phyloP scores from a whole-genome alignment of 2,888 invertebrate species.

The Bedellia somnulentella region DNA sequence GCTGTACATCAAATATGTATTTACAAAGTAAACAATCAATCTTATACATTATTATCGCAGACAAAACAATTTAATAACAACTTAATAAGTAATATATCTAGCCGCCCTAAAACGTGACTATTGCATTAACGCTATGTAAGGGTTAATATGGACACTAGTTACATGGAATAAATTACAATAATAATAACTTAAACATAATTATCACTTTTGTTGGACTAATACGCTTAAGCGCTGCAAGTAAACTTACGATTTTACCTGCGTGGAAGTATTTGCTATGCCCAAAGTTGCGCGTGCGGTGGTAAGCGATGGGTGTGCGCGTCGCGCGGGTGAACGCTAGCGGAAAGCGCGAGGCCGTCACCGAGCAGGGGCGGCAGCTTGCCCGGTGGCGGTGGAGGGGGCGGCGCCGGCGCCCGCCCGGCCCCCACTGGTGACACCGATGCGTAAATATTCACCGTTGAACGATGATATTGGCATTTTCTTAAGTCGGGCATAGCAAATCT shows the following conservation, averaged over 20 bases:
- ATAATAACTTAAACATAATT: constrained; percentile 42
- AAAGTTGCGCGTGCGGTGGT: constrained; percentile 70
- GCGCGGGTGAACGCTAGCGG: constrained; percentile 40
- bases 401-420: constrained; percentile 61
- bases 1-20: constrained; percentile 23
- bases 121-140: constrained; percentile 38
- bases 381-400: constrained; percentile 63
- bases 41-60: background rate
- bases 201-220: constrained; percentile 58
- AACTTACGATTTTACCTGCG: constrained; percentile 58
- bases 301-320: constrained; percentile 51
- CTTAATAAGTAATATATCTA: constrained; percentile 2
- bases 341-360: constrained; percentile 47
- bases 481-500: constrained; percentile 88
- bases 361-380: constrained; percentile 66
- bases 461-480: constrained; percentile 66
- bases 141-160: constrained; percentile 18
- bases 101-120: constrained; percentile 1
- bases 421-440: constrained; percentile 64
- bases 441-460: constrained; percentile 72
- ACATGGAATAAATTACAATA: constrained; percentile 41
- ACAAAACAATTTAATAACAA: constrained; percentile 13
- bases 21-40: constrained; percentile 26
- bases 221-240: constrained; percentile 53
- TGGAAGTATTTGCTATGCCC: constrained; percentile 78